phyloP scores from a whole-genome alignment of 2,797 vertebrate species.

The Nothura maculosa region DNA sequence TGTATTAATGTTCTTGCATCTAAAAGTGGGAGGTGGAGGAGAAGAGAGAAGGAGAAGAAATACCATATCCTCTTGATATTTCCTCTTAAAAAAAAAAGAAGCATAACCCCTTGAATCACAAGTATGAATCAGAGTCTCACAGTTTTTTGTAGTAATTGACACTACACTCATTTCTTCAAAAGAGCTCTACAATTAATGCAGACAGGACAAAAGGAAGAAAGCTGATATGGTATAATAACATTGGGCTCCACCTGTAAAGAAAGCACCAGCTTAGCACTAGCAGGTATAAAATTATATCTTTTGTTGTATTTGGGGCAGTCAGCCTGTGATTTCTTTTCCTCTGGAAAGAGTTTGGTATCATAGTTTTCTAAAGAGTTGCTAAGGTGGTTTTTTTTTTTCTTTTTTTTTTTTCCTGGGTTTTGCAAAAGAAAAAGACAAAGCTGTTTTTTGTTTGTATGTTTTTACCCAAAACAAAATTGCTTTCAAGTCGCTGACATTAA shows the following conservation, averaged over 20 bases:
- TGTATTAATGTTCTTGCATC: slow-evolving; percentile 24
- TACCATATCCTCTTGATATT: slow-evolving; percentile 37
- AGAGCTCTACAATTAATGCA: slow-evolving; percentile 54
- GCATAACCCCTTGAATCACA: slow-evolving; percentile 26
- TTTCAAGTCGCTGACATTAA: background rate
- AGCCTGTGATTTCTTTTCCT: background rate
- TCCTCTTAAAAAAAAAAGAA: slow-evolving; percentile 27
- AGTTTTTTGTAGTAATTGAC: slow-evolving; percentile 27
- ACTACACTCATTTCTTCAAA: background rate
- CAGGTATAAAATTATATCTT: background rate
- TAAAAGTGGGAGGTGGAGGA: background rate
- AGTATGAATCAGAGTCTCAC: slow-evolving; percentile 39
- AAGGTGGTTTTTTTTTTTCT: too few species aligned
- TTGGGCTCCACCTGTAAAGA: background rate
- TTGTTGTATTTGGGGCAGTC: background rate
- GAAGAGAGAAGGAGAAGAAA: slow-evolving; percentile 5
- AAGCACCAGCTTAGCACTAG: background rate
- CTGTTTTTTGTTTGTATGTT: background rate
- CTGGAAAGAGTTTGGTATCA: background rate
- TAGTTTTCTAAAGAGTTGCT: background rate
- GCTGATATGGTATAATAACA: background rate
- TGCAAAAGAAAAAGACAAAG: fast-evolving
- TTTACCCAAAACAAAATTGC: background rate
- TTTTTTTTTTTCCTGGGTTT: background rate
- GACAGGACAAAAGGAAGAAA: slow-evolving; percentile 20